Evolutionary conservation across 2,113 vertebrate species (phyloP).

Genomic region (Ptilorrhoa leucosticta): DNA sequence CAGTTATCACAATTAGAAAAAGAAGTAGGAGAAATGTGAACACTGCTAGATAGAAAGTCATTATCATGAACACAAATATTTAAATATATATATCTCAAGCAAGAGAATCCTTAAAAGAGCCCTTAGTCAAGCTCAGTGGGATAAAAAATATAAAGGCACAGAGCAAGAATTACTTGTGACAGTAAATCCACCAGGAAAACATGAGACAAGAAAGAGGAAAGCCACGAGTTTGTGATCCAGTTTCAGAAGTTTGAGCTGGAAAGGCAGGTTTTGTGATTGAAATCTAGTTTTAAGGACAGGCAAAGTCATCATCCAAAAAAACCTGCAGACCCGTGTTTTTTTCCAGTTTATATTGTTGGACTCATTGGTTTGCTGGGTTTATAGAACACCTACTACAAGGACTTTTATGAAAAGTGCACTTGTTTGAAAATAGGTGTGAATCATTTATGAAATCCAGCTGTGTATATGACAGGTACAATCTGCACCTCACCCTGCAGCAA

Average conservation of each 20-base stretch:
- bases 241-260: not conserved
- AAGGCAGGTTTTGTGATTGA: not conserved
- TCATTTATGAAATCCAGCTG: conserved; percentile 41
- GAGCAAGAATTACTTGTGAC: not conserved
- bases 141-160: not conserved
- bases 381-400: not conserved
- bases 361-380: not conserved
- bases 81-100: not conserved
- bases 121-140: not conserved
- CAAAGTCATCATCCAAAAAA: not conserved
- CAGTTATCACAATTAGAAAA: not conserved
- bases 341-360: not conserved
- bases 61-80: not conserved
- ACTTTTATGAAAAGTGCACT: not conserved
- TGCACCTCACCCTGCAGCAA: not conserved
- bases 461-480: conserved; percentile 1
- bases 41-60: not conserved
- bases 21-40: not conserved
- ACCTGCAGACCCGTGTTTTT: not conserved
- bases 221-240: not conserved
- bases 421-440: conserved; percentile 35
- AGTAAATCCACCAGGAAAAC: not conserved
- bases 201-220: not conserved
- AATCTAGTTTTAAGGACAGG: not conserved
- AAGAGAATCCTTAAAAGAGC: not conserved